Evolutionary conservation across 2,888 invertebrate species (phyloP), one percentile per base, ranked within the genome.

Genomic region (Tenthredo notha): DNA sequence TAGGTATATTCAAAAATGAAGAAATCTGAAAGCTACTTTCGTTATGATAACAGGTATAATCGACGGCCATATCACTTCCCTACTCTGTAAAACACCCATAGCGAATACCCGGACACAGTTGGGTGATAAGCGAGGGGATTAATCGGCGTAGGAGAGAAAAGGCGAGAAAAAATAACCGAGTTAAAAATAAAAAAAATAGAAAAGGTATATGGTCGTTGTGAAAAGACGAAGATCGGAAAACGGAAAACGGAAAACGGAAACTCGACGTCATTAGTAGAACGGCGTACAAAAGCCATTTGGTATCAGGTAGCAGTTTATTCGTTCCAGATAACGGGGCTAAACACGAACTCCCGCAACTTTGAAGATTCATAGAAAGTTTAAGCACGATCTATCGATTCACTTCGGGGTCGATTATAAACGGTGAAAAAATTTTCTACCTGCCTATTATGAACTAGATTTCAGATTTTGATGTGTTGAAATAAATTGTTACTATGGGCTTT

Each of bases 251-350:
- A 12, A 40, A 80, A 80, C 61, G 61, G 61, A 61, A 77, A 61
- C 37, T 50, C 61, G 40, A 40, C 80, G 80, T 77, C 33, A 54
- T 54, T 77, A 54, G 77, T 21, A n/a, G 21, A 77, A 10, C 33
- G n/a, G 10, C 54, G 18, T 50, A 33, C 50, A 54, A 77, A 33
- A 50, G 54, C 54, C 77, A 50, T 77, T 77, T 54, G 77, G 77
- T 50, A 77, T 29, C 50, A 50, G 77, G 67, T 54, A 33, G 77
- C 50, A 47, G 77, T 77, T 77, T 54, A 77, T 77, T 54, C 77
- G 15, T 33, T 50, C 47, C 6, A 54, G 54, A 77, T 77, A 77
- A 77, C 50, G 18, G 18, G 50, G n/a, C 29, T 54, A 33, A 77
- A 77, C 29, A 80, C 21, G 21, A 40, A 18, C 29, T 67, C 67